A percentile compares a stretch with the other conserved stretches of the same genome.
Evolutionary conservation across 2,113 vertebrate species (phyloP).

Genomic region (Seriola rivoliana): DNA sequence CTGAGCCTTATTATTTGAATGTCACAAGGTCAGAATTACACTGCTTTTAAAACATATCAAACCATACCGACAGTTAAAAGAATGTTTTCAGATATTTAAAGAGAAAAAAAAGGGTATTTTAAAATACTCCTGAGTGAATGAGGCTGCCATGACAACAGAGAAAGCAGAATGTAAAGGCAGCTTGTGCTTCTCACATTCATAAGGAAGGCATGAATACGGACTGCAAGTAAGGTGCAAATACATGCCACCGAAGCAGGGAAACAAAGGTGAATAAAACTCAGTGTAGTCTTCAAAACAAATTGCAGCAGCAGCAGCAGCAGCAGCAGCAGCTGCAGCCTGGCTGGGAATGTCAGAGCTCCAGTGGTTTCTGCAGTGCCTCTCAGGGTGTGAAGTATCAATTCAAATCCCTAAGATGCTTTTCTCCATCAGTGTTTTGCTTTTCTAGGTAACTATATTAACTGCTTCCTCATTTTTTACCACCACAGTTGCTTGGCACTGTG

Average conservation of each 20-base stretch:
- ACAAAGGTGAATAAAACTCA: constrained; percentile 16
- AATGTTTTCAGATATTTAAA: neutral
- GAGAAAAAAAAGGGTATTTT: neutral
- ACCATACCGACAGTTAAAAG: neutral
- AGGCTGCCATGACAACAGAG: constrained; percentile 43
- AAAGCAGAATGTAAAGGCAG: neutral
- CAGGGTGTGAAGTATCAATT: constrained; percentile 7
- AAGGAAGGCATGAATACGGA: constrained; percentile 25
- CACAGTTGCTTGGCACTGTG: neutral
- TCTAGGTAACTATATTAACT: neutral
- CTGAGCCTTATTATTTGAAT: neutral
- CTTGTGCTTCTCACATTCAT: neutral
- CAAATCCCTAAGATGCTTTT: constrained; percentile 28
- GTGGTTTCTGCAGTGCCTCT: constrained; percentile 11
- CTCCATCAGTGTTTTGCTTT: constrained; percentile 22
- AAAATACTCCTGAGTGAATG: constrained; percentile 4
- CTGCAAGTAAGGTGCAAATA: constrained; percentile 13
- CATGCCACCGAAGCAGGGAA: neutral
- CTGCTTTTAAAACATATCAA: neutral
- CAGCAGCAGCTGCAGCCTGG: neutral
- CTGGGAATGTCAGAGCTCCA: constrained; percentile 7
- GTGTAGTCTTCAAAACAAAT: constrained; percentile 49
- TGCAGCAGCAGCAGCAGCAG: constrained; percentile 9
- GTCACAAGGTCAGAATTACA: neutral
- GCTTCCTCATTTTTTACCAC: neutral